Evolutionary conservation across 2,113 vertebrate genomes (phyloP), one percentile per base, ranked within the genome.

Genomic region (Strix aluco): DNA sequence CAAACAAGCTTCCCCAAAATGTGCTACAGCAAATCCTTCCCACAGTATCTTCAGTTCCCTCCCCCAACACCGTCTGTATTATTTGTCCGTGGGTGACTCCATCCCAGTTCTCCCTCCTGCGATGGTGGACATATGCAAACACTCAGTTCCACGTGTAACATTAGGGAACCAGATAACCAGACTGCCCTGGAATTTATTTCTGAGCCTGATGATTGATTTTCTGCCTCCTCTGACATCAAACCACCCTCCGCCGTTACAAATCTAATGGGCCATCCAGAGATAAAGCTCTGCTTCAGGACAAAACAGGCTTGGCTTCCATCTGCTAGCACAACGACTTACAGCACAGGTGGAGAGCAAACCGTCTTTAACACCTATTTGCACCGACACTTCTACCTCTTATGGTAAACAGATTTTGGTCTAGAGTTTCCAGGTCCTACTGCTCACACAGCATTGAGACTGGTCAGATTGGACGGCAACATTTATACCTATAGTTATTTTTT

Each of bases 61-160:
- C 52, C 40, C 40, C 44, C 44, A 18, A 46, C 44, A 46, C 44
- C 17, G 6, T 18, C 44, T 46, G 44, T 25, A 32, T 11, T 16
- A 6, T 42, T 67, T 73, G 20, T 32, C 75, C 22, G 4, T 1
- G 6, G 36, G 19, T 11, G 14, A 44, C 61, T 55, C 54, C 52
- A 30, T 32, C 46, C 20, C 29, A 34, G 58, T 15, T 63, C 27
- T 77, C 29, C 14, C 9, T 73, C 13, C 51, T 21, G 5, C 1
- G 14, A 15, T 0, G 11, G 22, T 0, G 15, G 51, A 14, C 14
- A 23, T 29, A 27, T 13, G 11, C 34, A 78, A 63, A 75, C 5
- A 3, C 40, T 47, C n/a, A 15, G 47, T 32, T 49, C 30, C 36
- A 29, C 13, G 1, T 4, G 6, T 36, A 47, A 34, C 3, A 1